A percentile compares a stretch with the other conserved stretches of the same genome.
Conservation (phyloP, 2,888 invertebrate genomes). For the Lomographa bimaculata region DNA sequence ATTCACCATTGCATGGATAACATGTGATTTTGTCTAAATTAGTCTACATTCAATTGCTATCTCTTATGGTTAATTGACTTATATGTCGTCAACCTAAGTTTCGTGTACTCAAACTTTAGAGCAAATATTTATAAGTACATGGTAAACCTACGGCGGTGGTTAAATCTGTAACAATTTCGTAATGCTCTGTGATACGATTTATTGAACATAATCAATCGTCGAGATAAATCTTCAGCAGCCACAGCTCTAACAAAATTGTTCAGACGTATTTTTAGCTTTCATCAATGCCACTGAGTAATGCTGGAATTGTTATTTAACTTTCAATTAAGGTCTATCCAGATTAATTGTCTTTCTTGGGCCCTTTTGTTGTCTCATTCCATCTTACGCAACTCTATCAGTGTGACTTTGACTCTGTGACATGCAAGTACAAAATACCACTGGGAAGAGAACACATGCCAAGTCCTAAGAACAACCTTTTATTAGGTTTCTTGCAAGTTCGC, state of each 20-base stretch:
- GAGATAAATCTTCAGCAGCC: slow-evolving; percentile 10
- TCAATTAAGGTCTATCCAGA: slow-evolving; percentile 29
- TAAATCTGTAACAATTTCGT: not conserved
- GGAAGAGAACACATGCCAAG: slow-evolving; percentile 17
- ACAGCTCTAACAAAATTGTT: slow-evolving; percentile 11
- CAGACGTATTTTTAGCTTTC: slow-evolving; percentile 27
- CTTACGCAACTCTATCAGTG: slow-evolving; percentile 27
- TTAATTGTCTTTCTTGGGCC: slow-evolving; percentile 30
- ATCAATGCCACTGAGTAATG: slow-evolving; percentile 28
- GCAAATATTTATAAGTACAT: no score
- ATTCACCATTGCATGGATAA: no score
- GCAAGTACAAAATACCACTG: slow-evolving; percentile 15
- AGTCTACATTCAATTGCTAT: no score
- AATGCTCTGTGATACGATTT: slow-evolving; percentile 5
- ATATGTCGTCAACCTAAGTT: no score
- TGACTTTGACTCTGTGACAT: slow-evolving; percentile 9
- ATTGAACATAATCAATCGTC: slow-evolving; percentile 12
- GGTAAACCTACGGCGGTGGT: no score
- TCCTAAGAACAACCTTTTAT: slow-evolving; percentile 16
- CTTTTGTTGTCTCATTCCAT: slow-evolving; percentile 32
- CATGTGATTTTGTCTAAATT: no score
- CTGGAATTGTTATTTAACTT: slow-evolving; percentile 25
- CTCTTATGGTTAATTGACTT: no score
- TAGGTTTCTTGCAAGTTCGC: slow-evolving; percentile 12
- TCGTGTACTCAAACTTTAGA: no score